Evolutionary conservation across 2,113 vertebrate genomes (phyloP).

Genomic region (Echinops telfairi): DNA sequence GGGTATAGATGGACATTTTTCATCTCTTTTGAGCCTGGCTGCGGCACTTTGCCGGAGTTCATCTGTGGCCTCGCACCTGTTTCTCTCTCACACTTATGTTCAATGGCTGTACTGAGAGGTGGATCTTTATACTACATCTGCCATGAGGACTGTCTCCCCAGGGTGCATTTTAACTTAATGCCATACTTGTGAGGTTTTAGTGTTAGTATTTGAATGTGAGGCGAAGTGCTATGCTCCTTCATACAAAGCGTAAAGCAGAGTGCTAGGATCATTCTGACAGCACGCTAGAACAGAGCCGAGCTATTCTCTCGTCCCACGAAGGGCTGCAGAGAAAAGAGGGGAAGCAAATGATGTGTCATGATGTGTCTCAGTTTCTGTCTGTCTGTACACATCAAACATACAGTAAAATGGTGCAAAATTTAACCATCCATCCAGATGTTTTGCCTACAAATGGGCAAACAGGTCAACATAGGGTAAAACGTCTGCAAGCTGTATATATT

Average conservation of each 20-base stretch:
- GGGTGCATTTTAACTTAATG: slow-evolving; percentile 42
- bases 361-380: slow-evolving; percentile 49
- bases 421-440: slow-evolving; percentile 58
- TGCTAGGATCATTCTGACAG: background rate
- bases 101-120: background rate
- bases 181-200: slow-evolving; percentile 50
- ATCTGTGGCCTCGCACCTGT: background rate
- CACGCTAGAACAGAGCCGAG: background rate
- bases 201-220: background rate
- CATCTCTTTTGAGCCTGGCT: background rate
- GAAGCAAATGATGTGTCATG: slow-evolving; percentile 9
- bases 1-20: background rate
- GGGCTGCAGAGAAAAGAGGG: background rate
- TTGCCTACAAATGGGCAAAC: slow-evolving; percentile 62
- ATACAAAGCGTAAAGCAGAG: background rate
- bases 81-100: slow-evolving; percentile 21
- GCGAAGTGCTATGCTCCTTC: background rate
- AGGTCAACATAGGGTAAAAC: slow-evolving; percentile 62
- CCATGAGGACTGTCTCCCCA: background rate
- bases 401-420: slow-evolving; percentile 52
- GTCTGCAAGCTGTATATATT: slow-evolving; percentile 64
- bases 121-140: background rate
- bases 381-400: slow-evolving; percentile 65
- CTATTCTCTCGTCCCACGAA: slow-evolving; percentile 14
- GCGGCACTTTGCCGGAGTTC: background rate